Evolutionary conservation across 1,140 invertebrate species (phyloP), one percentile per base, ranked within the genome.

Genomic region (Calephelis virginiensis): DNA sequence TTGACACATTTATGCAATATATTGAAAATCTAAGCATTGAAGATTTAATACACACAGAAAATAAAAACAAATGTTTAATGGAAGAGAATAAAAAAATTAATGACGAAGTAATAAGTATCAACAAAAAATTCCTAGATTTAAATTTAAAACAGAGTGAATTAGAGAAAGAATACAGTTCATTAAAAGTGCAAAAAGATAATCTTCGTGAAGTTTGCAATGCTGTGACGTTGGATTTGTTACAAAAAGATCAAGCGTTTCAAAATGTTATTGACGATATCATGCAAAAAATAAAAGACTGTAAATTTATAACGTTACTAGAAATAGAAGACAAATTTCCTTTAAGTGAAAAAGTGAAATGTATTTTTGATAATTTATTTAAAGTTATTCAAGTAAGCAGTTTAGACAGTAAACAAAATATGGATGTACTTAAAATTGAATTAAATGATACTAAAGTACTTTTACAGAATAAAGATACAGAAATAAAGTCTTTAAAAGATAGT

Each of bases 181-280:
- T 90, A 4, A 75, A 76, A 72, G 72, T 64, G 50, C 78, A 88
- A 72, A 87, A 86, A 64, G 80, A 87, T 56, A 85, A 70, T 71
- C 74, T 89, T 13, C 73, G 83, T 59, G 83, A 89, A 71, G 83
- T 90, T 50, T 85, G 68, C 69, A 81, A 80, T 63, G 81, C 82
- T 65, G 84, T 89, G 1, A 89, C 82, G 17, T 53, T 83, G 38
- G 80, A 88, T 66, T 80, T 90, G 37, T 63, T 86, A 7, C 71
- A 76, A 64, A 86, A 70, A 66, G 88, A 90, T 61, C 38, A 81
- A 62, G 74, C 80, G 12, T 63, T 88, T 47, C 68, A 67, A 17
- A 72, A 75, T 46, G 74, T 73, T 43, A 67, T 86, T 56, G 64
- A 45, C 38, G 71, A 76, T 14, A 67, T 77, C 43, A 85, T 72